Evolutionary conservation across 2,113 vertebrate genomes (phyloP), one percentile per base, ranked within the genome.

Genomic region (Callorhinus ursinus): DNA sequence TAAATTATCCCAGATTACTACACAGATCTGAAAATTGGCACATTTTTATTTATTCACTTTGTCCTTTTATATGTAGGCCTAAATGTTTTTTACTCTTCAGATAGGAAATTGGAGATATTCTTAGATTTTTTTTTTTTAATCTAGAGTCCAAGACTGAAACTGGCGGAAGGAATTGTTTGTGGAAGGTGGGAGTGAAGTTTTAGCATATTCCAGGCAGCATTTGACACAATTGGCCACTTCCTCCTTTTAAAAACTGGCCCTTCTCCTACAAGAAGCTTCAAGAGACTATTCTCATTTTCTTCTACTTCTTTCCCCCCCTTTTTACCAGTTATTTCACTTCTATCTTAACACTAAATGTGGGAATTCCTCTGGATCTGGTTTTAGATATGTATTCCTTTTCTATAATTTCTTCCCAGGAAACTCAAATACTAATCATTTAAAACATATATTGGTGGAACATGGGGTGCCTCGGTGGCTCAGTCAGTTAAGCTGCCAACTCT

Each of bases 291-390:
- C 36, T 92, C 22, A 57, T 72, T 94, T 57, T 94, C 59, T 82
- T 71, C 24, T 85, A 63, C 63, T 24, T 95, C 51, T 80, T 80
- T 63, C 1, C 3, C 26, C 15, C 4, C 80, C 39, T 36, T 92
- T 85, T 86, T 11, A 9, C 19, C 65, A 4, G 86, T 95, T 98
- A 98, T 98, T 42, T 76, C 24, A 46, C 42, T 93, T 90, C 19
- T 81, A 49, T 88, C 69, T 89, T 79, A 57, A 94, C 95, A 97
- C 87, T 90, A 90, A 53, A 93, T 97, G 22, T 77, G 18, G 55
- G 6, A 46, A 77, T 89, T 88, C 11, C 28, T 92, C 69, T 92
- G 79, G 26, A 39, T 86, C 63, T 96, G 36, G 12, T 79, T 95
- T 84, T 85, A 46, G 26, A 79, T 88, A 14, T 13, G 6, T 72